phyloP scores from a whole-genome alignment of 2,797 vertebrate genomes.

The Alosa sapidissima region DNA sequence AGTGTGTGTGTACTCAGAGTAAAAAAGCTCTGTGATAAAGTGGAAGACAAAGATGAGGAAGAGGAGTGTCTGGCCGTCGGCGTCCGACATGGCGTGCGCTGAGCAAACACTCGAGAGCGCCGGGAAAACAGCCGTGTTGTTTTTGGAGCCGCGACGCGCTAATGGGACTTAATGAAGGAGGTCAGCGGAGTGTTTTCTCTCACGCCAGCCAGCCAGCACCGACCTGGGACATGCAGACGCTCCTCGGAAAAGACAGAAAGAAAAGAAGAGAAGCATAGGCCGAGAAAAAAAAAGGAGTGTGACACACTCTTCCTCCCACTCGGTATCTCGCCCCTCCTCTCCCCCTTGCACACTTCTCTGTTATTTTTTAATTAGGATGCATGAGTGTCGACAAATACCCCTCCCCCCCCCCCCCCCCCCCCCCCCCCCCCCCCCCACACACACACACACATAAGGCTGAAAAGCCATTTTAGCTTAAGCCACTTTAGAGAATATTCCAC shows the following conservation, averaged over 20 bases:
- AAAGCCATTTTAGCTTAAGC: conserved; percentile 2
- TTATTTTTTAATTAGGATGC: conserved; percentile 57
- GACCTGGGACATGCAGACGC: not conserved
- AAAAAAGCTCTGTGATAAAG: not conserved
- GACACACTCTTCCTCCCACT: not conserved
- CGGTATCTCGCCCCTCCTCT: not conserved
- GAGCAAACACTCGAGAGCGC: not conserved
- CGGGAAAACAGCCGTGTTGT: conserved; percentile 57
- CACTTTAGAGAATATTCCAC: not conserved
- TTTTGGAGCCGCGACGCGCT: conserved; percentile 63
- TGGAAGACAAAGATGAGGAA: not conserved
- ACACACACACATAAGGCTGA: not conserved
- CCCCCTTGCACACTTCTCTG: not conserved
- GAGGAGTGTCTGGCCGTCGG: not conserved
- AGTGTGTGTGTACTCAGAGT: not conserved
- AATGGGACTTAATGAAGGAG: conserved; percentile 66
- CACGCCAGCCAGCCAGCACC: not conserved
- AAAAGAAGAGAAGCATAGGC: not conserved
- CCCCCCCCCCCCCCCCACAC: not conserved
- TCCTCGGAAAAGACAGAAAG: not conserved
- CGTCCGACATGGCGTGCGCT: not conserved
- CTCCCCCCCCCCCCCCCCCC: too few species aligned
- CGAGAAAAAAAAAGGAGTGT: not conserved
- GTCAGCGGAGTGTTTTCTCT: conserved; percentile 49
- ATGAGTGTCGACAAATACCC: conserved; percentile 48